Evolutionary conservation across 2,888 invertebrate species (phyloP).

Genomic region (Diplolepis rosae): DNA sequence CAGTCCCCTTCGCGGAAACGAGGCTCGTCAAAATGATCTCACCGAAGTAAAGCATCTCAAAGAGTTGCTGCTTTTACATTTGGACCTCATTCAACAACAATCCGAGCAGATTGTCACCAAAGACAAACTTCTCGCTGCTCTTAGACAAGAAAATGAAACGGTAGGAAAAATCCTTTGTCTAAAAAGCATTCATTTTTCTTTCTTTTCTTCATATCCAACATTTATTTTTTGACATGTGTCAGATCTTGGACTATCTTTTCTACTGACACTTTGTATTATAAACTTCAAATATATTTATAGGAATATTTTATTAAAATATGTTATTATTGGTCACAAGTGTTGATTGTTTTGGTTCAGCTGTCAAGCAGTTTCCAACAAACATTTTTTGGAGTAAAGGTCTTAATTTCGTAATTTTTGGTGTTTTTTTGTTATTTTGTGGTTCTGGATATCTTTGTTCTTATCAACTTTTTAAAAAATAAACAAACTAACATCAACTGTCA

Average conservation of each 20-base stretch:
- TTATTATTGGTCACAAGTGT: neutral
- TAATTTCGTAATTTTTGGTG: neutral
- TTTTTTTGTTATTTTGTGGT: neutral
- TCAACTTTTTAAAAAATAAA: neutral
- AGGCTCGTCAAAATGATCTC: slow-evolving; percentile 67
- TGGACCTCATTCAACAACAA: slow-evolving; percentile 93
- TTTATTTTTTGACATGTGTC: too few relatives aligned
- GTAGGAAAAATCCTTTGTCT: slow-evolving; percentile 74
- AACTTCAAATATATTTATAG: too few relatives aligned
- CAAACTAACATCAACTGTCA: neutral
- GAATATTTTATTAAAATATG: too few relatives aligned
- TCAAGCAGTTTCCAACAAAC: neutral
- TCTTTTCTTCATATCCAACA: neutral
- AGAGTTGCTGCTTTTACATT: slow-evolving; percentile 86
- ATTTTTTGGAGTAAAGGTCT: neutral
- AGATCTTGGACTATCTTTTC: too few relatives aligned
- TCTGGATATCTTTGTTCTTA: neutral
- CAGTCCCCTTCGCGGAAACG: slow-evolving; percentile 68
- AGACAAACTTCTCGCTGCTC: slow-evolving; percentile 83
- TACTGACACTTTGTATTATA: too few relatives aligned
- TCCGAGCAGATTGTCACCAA: slow-evolving; percentile 87
- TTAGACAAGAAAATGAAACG: slow-evolving; percentile 86
- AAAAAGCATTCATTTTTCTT: neutral
- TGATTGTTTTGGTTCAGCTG: neutral
- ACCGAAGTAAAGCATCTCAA: slow-evolving; percentile 82